Percentiles rank a stretch among this genome's conserved stretches.
Evolutionary conservation across 2,888 invertebrate genomes (phyloP).

Genomic region (Phengaris alcon): DNA sequence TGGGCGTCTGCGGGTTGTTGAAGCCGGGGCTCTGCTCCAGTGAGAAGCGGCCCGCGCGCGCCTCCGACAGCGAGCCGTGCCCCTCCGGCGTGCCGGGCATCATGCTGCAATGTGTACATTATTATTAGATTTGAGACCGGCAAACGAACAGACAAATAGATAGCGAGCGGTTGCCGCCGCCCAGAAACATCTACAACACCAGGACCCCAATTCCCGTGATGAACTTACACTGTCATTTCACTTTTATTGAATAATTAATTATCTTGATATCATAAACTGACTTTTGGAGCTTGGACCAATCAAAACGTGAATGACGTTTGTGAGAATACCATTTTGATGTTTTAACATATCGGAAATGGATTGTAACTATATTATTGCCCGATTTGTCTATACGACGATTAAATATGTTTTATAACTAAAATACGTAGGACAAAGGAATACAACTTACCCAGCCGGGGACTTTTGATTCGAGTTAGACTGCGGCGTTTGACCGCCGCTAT

Average conservation of each 20-base stretch:
- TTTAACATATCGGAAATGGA: too few species aligned
- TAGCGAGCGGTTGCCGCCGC: too few species aligned
- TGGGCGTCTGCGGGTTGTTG: slow-evolving; percentile 76
- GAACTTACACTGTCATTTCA: too few species aligned
- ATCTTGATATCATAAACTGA: too few species aligned
- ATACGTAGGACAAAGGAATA: not conserved
- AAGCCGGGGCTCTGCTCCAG: slow-evolving; percentile 75
- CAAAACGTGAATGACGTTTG: too few species aligned
- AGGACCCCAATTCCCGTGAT: too few species aligned
- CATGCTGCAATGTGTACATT: slow-evolving; percentile 54
- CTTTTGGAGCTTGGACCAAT: too few species aligned
- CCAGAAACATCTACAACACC: not conserved
- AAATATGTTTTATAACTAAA: too few species aligned
- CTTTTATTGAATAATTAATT: too few species aligned
- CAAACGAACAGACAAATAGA: not conserved
- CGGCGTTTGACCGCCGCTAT: slow-evolving; percentile 71
- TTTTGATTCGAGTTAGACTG: slow-evolving; percentile 80
- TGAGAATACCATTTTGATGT: too few species aligned
- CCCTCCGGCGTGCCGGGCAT: slow-evolving; percentile 76
- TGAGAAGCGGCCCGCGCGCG: slow-evolving; percentile 70
- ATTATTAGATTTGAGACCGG: not conserved
- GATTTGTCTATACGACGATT: too few species aligned
- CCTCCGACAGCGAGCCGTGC: slow-evolving; percentile 65
- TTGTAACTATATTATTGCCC: too few species aligned
- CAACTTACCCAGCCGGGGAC: slow-evolving; percentile 85